These are phyloP conservation scores for Anabas testudineus DNA, from an alignment of 2,797 vertebrate species.

Conservation along the genomic window DNA sequence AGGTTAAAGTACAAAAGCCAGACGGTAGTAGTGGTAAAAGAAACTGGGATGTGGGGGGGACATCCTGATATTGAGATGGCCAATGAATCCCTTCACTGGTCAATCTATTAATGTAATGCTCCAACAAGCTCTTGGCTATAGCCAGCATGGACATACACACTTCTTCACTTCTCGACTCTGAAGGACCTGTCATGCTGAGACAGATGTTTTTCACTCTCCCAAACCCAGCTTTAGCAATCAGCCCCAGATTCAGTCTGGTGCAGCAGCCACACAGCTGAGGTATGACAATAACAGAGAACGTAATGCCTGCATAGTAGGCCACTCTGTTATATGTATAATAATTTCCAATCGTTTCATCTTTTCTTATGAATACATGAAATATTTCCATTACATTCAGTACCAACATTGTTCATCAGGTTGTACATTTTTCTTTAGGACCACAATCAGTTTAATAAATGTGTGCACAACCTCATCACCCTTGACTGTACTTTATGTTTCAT, in stretches of 20 bases:
- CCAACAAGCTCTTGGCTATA: conserved; percentile 15
- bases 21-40: background rate
- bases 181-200: conserved; percentile 50
- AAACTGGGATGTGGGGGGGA: background rate
- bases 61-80: conserved; percentile 30
- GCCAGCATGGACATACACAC: conserved; percentile 25
- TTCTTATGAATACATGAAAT: no score
- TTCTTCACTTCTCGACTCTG: conserved; percentile 51
- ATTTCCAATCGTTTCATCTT: no score
- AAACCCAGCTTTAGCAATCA: conserved; percentile 48
- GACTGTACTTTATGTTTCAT: no score
- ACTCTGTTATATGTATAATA: no score
- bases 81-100: conserved; percentile 23
- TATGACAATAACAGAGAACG: conserved; percentile 26
- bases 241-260: conserved; percentile 43
- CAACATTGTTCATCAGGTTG: no score
- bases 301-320: background rate
- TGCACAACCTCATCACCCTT: no score
- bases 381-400: no score
- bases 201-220: conserved; percentile 54
- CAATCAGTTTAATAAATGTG: no score
- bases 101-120: conserved; percentile 37
- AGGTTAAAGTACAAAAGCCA: conserved; percentile 13
- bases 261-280: conserved; percentile 22
- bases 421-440: no score